A percentile compares a stretch with the other conserved stretches of the same genome.
phyloP scores from a whole-genome alignment of 2,888 invertebrate genomes.

The Tachina lurida region DNA sequence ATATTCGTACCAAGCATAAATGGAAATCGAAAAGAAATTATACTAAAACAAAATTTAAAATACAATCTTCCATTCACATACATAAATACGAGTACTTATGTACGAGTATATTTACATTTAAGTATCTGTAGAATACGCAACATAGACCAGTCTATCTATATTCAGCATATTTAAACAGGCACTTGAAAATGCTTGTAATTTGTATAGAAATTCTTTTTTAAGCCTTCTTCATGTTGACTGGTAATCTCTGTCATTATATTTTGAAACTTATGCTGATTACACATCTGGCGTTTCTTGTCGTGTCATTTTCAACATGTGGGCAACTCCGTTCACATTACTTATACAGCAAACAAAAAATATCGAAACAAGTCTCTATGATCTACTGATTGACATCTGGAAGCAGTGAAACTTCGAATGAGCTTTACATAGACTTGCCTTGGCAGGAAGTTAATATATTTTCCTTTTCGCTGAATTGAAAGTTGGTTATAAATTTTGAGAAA shows the following conservation, averaged over 20 bases:
- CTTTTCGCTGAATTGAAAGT: no score
- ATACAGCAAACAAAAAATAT: no score
- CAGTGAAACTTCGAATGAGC: no score
- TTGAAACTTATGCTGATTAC: no score
- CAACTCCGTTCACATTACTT: no score
- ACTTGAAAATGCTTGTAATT: slow-evolving; percentile 38
- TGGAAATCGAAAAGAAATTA: slow-evolving; percentile 8
- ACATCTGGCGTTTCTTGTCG: no score
- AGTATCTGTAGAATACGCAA: slow-evolving; percentile 1
- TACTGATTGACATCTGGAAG: no score
- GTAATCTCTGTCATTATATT: slow-evolving; percentile 73
- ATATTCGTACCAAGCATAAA: slow-evolving; percentile 45
- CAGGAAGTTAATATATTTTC: no score
- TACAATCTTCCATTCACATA: background rate
- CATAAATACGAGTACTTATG: background rate
- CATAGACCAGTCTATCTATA: slow-evolving; percentile 36
- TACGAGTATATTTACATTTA: slow-evolving; percentile 3
- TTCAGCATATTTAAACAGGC: background rate
- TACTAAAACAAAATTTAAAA: slow-evolving; percentile 31
- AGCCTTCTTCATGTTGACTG: slow-evolving; percentile 68
- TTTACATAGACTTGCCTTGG: no score
- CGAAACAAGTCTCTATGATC: no score
- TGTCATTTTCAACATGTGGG: no score
- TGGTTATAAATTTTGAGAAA: no score
- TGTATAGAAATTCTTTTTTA: slow-evolving; percentile 54